Conservation (phyloP, 2,113 vertebrate species). For the Canis aureus region DNA sequence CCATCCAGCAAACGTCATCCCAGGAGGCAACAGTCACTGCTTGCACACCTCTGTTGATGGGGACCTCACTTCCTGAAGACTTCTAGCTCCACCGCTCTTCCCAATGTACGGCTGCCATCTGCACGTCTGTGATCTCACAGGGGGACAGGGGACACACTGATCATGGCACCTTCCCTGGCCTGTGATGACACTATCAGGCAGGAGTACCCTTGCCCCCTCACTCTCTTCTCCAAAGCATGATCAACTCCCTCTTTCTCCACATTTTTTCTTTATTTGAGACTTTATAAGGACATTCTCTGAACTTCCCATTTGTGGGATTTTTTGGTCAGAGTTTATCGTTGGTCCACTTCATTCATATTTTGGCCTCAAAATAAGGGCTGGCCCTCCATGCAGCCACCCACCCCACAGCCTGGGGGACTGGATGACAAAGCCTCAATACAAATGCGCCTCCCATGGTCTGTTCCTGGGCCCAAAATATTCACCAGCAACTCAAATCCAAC, state of each 20-base stretch:
- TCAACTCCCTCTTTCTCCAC: background rate
- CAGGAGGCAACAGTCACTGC: background rate
- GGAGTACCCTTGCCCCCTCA: rapidly evolving
- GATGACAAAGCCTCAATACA: background rate
- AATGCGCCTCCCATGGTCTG: background rate
- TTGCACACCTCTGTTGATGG: background rate
- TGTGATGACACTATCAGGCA: background rate
- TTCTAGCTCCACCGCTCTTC: background rate
- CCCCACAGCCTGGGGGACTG: background rate
- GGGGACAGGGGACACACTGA: no score
- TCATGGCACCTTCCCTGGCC: background rate
- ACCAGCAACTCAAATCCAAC: background rate
- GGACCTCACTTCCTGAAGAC: background rate
- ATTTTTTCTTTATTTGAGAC: background rate
- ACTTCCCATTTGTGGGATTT: background rate
- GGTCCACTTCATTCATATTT: background rate
- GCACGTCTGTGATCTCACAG: background rate
- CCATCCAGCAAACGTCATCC: background rate
- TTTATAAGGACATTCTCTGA: constrained; percentile 19
- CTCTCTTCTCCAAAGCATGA: background rate
- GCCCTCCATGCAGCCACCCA: background rate
- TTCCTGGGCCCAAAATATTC: background rate
- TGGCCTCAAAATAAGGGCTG: background rate
- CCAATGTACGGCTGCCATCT: background rate
- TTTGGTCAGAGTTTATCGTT: background rate